Evolutionary conservation across 2,797 vertebrate species (phyloP).

Genomic region (Sebastes itinus): DNA sequence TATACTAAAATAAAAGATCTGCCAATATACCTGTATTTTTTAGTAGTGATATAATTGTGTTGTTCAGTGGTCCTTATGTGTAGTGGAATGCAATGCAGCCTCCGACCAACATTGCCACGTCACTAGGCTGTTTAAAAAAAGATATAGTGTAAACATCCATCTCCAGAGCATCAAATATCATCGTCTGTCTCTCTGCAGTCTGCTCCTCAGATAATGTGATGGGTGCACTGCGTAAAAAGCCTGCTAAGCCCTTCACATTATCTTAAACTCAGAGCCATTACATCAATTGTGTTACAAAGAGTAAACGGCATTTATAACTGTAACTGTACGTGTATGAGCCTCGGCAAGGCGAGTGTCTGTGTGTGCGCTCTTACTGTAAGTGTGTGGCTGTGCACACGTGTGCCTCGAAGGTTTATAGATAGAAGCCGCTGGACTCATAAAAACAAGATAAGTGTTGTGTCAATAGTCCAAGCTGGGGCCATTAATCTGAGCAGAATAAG

Average conservation of each 20-base stretch:
- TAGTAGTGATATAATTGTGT: neutral
- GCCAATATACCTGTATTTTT: neutral
- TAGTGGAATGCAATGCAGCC: neutral
- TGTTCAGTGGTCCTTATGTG: neutral
- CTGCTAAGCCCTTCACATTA: neutral
- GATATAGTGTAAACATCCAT: neutral
- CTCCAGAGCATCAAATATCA: slow-evolving; percentile 2
- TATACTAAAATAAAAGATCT: neutral
- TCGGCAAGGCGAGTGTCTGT: slow-evolving; percentile 9
- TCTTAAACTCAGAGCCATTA: slow-evolving; percentile 21
- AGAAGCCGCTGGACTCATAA: slow-evolving; percentile 74
- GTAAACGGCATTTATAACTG: neutral
- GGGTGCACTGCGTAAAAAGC: slow-evolving; percentile 5
- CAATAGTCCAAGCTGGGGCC: slow-evolving; percentile 76
- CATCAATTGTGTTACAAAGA: slow-evolving; percentile 11
- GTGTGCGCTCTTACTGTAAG: neutral
- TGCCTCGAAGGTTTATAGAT: slow-evolving; percentile 66
- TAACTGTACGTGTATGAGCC: neutral
- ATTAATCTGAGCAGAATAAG: slow-evolving; percentile 76
- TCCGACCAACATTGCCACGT: neutral
- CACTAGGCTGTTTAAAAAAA: neutral
- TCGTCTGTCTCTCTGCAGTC: neutral
- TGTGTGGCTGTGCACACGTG: slow-evolving; percentile 24
- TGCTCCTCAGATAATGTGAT: neutral
- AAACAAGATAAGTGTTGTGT: slow-evolving; percentile 82